Base-by-base conservation (phyloP, 2,797 vertebrate genomes). In the Chromis chromis region DNA sequence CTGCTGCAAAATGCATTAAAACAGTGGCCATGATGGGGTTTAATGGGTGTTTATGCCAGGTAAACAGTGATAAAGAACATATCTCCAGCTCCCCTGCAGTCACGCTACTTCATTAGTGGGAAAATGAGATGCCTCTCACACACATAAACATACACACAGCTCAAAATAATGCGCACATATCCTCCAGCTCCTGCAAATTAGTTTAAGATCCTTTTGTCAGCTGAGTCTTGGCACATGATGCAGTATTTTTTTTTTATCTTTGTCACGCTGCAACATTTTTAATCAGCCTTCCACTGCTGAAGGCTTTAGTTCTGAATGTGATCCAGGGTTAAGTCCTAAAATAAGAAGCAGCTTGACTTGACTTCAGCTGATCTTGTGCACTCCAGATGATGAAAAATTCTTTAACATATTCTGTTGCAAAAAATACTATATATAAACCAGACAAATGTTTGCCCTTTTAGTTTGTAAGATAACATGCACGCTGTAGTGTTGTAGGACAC, bases 151-250 rank as follows among this genome's bases (percentile, higher is more conserved):
- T 42, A 61, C 59, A 71, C 65, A 64, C 55, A 54, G 46, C 44
- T 66, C 39, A 52, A n/a, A 76, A 54, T 27, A 69, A 82, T 53
- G 49, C 60, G 53, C 54, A 58, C 31, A 69, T 31, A 68, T 76
- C 46, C 64, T 75, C 44, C 52, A 65, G 70, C 59, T 71, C 54
- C 24, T 68, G 48, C 53, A 72, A 76, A 80, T 0, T 0, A 61
- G 49, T 77, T 83, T 73, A 70, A 78, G 63, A 74, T 75, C 33
- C 46, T 73, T 82, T 90, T 80, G 74, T 85, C 80, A 74, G 68
- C 74, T 77, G 70, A 80, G 64, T 79, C 71, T 70, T 78, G 65
- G 83, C 86, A 84, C 78, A 70, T 81, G 50, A 74, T 76, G 48
- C 50, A 13, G 33, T 71, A 14, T 66, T 64, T 48, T 12, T 36